Evolutionary conservation across 2,113 vertebrate species (phyloP), one percentile per base, ranked within the genome.

Genomic region (Odocoileus hemionus): DNA sequence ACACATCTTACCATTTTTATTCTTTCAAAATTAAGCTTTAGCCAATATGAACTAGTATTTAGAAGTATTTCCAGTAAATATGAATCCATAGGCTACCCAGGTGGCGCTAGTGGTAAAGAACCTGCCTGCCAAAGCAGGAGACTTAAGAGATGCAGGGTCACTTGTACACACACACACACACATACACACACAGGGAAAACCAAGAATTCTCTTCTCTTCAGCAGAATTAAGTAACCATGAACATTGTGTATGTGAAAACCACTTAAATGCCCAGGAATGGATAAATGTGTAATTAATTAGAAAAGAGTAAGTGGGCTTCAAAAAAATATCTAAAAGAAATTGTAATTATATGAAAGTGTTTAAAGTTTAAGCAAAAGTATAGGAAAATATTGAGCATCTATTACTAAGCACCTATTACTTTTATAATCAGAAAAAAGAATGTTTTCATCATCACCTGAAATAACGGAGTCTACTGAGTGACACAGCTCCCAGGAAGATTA

Each of bases 1-100:
- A 54, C 17, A 76, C 43, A 86, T 43, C 82, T 57, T 16, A 80
- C 90, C 95, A 57, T 43, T 10, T 60, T 3, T 8, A 85, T 67
- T 84, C 33, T 94, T 91, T 86, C 57, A 86, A 92, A 93, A 78
- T 45, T 58, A 90, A 80, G 84, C 50, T 94, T 95, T 79, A n/a
- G 45, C 3, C 70, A 92, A 19, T 89, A 50, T 70, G 33, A 50
- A 83, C 11, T 82, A 30, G 86, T 14, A 91, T 67, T 86, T 87
- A 60, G 50, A 80, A 85, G 36, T 70, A 82, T 91, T 95, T 96
- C 26, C 6, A 43, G 23, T 26, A 7, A 43, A 43, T 43, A 76
- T 23, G 67, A 70, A 70, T 23, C 23, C n/a, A 39, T 23, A 11
- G 67, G 36, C 36, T 74, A 39, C n/a, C n/a, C n/a, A 74, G 67